These are phyloP conservation scores for Drosophila micromelanica DNA, from an alignment of 1,140 invertebrate species.

Conservation along the genomic window DNA sequence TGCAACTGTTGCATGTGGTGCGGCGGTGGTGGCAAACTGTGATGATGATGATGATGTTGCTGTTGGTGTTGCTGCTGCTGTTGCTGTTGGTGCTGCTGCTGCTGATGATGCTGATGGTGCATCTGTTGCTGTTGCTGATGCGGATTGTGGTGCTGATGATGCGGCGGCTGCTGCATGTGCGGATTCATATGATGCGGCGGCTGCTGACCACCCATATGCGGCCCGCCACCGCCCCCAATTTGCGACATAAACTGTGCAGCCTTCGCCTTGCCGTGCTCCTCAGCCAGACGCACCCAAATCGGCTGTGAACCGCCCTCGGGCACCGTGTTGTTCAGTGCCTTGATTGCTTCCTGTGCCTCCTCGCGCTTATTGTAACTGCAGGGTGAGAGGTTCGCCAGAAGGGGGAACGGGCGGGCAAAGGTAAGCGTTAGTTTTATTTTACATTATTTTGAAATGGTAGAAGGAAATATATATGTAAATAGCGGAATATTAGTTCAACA, in stretches of 20 bases:
- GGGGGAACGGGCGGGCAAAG: not conserved
- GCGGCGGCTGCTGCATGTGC: conserved; percentile 23
- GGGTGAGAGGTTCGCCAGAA: not conserved
- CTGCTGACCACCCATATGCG: conserved; percentile 31
- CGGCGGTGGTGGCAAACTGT: conserved; percentile 43
- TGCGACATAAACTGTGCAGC: conserved; percentile 85
- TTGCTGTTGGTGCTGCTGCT: conserved; percentile 31
- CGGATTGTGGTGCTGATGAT: conserved; percentile 20
- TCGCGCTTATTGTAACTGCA: conserved; percentile 91
- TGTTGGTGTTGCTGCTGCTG: conserved; percentile 46
- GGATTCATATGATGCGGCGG: conserved; percentile 19
- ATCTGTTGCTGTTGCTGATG: conserved; percentile 28
- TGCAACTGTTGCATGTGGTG: conserved; percentile 72
- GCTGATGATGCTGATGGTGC: conserved; percentile 25
- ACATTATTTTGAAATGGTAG: too few species aligned
- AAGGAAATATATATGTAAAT: too few species aligned
- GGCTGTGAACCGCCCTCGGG: conserved; percentile 93
- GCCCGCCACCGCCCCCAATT: conserved; percentile 9
- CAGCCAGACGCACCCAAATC: conserved; percentile 92
- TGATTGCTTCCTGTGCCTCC: conserved; percentile 95
- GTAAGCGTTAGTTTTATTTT: too few species aligned
- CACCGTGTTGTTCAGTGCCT: conserved; percentile 93
- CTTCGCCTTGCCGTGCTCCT: conserved; percentile 96
- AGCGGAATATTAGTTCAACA: not conserved
- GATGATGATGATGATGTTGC: conserved; percentile 34